phyloP scores from a whole-genome alignment of 2,888 invertebrate species.

The Diachrysia chrysitis region DNA sequence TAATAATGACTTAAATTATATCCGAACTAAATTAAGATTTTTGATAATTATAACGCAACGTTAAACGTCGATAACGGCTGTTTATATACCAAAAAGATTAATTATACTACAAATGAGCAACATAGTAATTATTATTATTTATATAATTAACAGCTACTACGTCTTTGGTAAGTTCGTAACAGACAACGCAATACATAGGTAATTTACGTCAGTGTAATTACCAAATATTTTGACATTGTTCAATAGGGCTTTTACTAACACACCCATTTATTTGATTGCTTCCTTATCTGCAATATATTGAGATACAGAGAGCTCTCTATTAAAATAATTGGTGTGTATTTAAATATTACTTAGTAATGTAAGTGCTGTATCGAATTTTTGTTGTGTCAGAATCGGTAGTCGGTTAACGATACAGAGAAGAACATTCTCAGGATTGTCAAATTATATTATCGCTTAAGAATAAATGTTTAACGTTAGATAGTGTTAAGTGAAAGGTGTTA shows the following conservation, averaged over 20 bases:
- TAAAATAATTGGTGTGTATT: conserved; percentile 11
- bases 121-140: not conserved
- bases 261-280: conserved; percentile 15
- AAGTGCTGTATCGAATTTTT: not conserved
- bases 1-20: not conserved
- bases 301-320: not conserved
- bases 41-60: not conserved
- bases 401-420: not conserved
- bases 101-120: not conserved
- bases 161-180: conserved; percentile 44
- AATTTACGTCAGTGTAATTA: conserved; percentile 21
- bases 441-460: no score
- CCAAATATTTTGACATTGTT: conserved; percentile 18
- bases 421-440: no score
- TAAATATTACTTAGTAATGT: not conserved
- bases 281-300: conserved; percentile 13
- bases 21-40: not conserved
- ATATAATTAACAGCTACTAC: conserved; percentile 10
- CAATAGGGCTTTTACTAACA: conserved; percentile 30
- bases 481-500: no score
- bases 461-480: no score
- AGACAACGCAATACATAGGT: conserved; percentile 42
- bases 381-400: not conserved
- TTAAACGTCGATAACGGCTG: not conserved
- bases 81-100: not conserved